Conservation (phyloP, 2,797 vertebrate genomes). For the Vespertilio murinus region DNA sequence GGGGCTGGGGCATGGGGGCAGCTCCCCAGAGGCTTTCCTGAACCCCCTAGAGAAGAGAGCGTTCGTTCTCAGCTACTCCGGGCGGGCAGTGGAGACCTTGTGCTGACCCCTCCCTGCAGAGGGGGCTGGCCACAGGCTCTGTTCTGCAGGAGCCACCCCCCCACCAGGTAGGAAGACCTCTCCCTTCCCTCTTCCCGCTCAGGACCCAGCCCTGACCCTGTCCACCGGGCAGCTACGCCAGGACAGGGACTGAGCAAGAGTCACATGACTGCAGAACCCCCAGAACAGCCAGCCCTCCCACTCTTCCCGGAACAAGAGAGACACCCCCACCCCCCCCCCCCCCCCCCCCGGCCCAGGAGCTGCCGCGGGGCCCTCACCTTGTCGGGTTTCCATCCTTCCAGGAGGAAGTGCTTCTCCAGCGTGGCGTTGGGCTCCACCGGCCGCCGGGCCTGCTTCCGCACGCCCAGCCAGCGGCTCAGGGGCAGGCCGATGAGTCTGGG, state of each 20-base stretch:
- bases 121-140: neutral
- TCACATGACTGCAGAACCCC: neutral
- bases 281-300: neutral
- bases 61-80: neutral
- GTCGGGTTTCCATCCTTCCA: conserved; percentile 81
- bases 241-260: neutral
- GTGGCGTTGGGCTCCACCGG: conserved; percentile 67
- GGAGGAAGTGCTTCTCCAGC: conserved; percentile 69
- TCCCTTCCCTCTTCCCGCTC: neutral
- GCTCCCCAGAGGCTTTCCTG: neutral
- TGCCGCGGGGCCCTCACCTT: conserved; percentile 76
- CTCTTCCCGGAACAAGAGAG: neutral
- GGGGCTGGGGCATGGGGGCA: neutral
- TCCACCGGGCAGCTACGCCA: neutral
- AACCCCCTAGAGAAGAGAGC: neutral
- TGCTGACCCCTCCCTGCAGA: neutral
- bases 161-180: neutral
- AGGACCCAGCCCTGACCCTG: neutral
- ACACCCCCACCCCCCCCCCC: neutral
- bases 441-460: conserved; percentile 85
- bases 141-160: rapidly evolving
- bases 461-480: conserved; percentile 87
- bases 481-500: conserved; percentile 89
- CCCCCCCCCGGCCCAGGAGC: neutral
- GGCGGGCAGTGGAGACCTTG: neutral